These are phyloP conservation scores for Albula goreensis DNA, from an alignment of 2,113 vertebrate species.

Conservation along the genomic window DNA sequence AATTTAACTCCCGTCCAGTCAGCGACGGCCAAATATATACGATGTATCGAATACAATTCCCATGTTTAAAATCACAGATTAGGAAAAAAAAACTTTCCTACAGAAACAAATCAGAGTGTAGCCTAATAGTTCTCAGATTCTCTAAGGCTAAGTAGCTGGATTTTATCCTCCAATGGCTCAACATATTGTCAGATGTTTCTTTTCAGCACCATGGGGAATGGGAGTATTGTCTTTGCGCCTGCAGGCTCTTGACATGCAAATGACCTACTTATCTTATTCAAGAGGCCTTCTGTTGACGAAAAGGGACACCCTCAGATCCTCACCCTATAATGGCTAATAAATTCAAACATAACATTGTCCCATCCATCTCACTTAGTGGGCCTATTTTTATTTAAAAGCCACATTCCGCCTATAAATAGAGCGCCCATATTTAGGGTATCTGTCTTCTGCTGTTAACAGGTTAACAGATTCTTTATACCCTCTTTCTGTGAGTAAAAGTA, in stretches of 20 bases:
- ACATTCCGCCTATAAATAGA: not conserved
- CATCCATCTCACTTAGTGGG: not conserved
- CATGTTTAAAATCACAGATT: not conserved
- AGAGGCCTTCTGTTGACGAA: not conserved
- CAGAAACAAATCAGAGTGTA: not conserved
- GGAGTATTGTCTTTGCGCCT: slow-evolving; percentile 8
- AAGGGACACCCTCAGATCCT: not conserved
- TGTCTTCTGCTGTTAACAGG: not conserved
- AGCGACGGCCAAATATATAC: too few species aligned
- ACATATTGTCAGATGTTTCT: slow-evolving; percentile 5
- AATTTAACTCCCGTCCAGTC: not conserved
- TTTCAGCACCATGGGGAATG: not conserved
- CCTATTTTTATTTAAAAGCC: not conserved
- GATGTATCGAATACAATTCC: too few species aligned
- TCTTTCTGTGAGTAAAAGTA: not conserved
- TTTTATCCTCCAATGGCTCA: not conserved
- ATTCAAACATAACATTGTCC: not conserved
- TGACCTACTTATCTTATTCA: not conserved
- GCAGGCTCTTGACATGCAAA: slow-evolving; percentile 15
- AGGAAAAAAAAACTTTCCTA: not conserved
- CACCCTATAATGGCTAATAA: not conserved
- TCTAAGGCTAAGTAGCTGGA: not conserved
- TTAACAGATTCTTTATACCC: not conserved
- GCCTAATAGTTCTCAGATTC: not conserved
- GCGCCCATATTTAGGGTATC: not conserved